Evolutionary conservation across 1,140 invertebrate genomes (phyloP).

Genomic region (Hylyphantes graminicola): DNA sequence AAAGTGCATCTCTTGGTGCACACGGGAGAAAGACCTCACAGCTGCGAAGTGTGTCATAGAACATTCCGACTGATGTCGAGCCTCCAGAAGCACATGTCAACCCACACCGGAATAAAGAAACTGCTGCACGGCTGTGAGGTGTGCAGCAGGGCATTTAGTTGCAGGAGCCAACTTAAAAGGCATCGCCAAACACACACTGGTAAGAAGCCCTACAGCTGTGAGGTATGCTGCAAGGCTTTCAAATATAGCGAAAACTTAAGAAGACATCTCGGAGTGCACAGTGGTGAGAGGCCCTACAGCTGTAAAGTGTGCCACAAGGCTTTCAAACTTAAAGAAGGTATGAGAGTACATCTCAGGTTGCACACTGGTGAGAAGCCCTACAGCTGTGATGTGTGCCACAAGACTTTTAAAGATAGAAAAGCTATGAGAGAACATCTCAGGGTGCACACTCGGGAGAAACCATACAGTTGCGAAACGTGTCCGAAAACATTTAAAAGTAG

Average conservation of each 20-base stretch:
- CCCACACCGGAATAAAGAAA: constrained; percentile 30
- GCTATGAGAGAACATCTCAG: no score
- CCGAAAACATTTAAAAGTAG: no score
- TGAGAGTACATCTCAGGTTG: no score
- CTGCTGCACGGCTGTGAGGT: no score
- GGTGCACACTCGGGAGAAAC: no score
- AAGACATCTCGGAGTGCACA: constrained; percentile 13
- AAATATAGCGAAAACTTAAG: constrained; percentile 36
- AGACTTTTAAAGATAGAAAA: no score
- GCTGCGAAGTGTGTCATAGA: constrained; percentile 63
- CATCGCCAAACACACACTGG: constrained; percentile 58
- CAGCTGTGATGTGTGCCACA: no score
- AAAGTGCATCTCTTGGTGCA: constrained; percentile 8
- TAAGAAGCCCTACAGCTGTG: constrained; percentile 63
- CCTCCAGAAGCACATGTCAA: constrained; percentile 25
- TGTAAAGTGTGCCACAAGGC: no score
- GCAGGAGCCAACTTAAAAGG: constrained; percentile 74
- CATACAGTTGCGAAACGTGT: no score
- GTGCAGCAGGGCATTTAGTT: constrained; percentile 65
- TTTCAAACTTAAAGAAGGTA: no score
- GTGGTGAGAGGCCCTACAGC: no score
- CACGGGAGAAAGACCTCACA: constrained; percentile 62
- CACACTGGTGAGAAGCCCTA: no score
- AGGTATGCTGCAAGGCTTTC: constrained; percentile 61
- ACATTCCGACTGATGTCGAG: constrained; percentile 47